Base-by-base conservation (phyloP, 2,113 vertebrate species). In the Chelonoidis abingdonii region DNA sequence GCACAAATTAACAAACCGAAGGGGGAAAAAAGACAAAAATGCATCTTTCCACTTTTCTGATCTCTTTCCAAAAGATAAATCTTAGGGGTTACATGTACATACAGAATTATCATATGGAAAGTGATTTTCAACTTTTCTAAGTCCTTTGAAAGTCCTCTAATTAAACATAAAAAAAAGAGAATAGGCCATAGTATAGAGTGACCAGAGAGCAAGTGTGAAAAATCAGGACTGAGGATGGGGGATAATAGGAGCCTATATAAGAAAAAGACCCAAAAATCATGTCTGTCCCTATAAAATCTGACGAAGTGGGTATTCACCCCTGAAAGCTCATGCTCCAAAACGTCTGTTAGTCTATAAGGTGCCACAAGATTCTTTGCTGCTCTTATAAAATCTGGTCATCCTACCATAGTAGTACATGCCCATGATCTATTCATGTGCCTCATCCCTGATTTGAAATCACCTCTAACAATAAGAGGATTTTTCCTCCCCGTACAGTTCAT, bases 81-180 rank as follows among this genome's bases (percentile, higher is more conserved):
- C 89, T 82, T 41, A 87, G 16, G 19, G 79, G 3, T 41, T 83
- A 31, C 21, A 11, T 85, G 21, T 2, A 82, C 2, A 0, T 50
- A 94, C 22, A 83, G 25, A 75, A 83, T 89, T 90, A 92, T 24
- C 24, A 84, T 81, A 86, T 5, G 31, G 52, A 89, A 69, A 93
- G 92, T 2, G 38, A 76, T 76, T 76, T 76, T 76, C 8, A 92
- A n/a, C 5, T 3, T 5, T 54, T 57, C 4, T 27, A 1, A 49
- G 12, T 75, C 69, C 75, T 24, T 44, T 79, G 24, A 84, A 91
- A 89, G 17, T 54, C 41, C n/a, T 1, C 12, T 8, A 59, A 84
- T 7, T 80, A 78, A 38, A 89, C 81, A 82, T 1, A 72, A 38
- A 72, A 0, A 2, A 1, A n/a, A 69, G 0, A 10, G n/a, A 3